Conservation (phyloP, 1,140 invertebrate species). For the Papilio aristodemus region DNA sequence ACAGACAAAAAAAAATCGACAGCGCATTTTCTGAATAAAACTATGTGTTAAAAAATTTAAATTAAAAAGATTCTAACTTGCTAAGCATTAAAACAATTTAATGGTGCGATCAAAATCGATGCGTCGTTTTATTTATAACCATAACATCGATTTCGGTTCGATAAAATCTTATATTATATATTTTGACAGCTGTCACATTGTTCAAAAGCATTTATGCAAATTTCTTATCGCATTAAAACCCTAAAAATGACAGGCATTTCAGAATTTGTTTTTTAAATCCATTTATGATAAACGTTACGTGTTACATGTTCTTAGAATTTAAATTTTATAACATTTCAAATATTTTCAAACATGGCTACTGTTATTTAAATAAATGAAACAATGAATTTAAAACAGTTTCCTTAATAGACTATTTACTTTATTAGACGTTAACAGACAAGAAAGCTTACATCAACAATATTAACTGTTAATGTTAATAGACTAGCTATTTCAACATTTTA, state of each 20-base stretch:
- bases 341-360: background rate
- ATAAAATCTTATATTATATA: background rate
- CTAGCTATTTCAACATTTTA: background rate
- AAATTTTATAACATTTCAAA: background rate
- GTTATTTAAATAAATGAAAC: background rate
- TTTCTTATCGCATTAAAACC: background rate
- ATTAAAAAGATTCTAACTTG: background rate
- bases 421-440: background rate
- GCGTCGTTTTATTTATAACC: background rate
- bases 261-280: background rate
- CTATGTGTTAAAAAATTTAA: background rate
- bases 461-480: background rate
- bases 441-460: background rate
- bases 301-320: background rate
- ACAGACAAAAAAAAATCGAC: background rate
- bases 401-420: background rate
- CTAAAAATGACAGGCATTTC: background rate
- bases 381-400: background rate
- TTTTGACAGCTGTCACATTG: conserved; percentile 1
- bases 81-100: background rate
- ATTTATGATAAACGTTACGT: background rate
- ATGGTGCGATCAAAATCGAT: background rate
- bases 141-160: background rate
- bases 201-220: conserved; percentile 1
- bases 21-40: background rate